Evolutionary conservation across 1,140 invertebrate genomes (phyloP).

Genomic region (Sycophila sp.): DNA sequence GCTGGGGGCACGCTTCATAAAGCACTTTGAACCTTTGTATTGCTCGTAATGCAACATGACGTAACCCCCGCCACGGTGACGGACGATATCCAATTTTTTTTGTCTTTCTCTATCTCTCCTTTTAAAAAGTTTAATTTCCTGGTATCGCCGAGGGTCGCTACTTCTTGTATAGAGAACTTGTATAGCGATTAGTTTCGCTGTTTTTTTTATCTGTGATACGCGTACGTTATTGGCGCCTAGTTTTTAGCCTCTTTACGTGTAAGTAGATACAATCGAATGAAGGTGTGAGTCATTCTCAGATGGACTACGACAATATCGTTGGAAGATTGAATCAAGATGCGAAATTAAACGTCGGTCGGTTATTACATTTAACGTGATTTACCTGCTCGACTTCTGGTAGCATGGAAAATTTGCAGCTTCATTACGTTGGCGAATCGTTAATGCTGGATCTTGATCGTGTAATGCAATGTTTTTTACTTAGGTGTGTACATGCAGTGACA

Average conservation of each 20-base stretch:
- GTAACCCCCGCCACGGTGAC: background rate
- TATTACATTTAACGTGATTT: background rate
- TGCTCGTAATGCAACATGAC: background rate
- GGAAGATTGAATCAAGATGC: conserved; percentile 2
- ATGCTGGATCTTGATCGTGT: too few relatives aligned
- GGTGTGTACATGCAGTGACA: too few relatives aligned
- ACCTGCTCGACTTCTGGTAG: background rate
- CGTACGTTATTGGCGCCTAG: background rate
- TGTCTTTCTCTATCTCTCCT: too few relatives aligned
- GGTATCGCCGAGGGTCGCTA: background rate
- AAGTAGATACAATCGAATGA: too few relatives aligned
- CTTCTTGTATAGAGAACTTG: too few relatives aligned
- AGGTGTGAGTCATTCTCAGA: too few relatives aligned
- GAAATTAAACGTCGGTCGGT: conserved; percentile 2
- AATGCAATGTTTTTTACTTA: too few relatives aligned
- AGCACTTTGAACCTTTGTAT: background rate
- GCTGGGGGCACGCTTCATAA: too few relatives aligned
- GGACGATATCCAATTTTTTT: too few relatives aligned
- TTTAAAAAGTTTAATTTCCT: background rate
- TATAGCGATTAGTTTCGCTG: too few relatives aligned
- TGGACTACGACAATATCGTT: background rate
- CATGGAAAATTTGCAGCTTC: background rate
- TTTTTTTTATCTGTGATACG: background rate
- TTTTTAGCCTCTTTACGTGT: too few relatives aligned
- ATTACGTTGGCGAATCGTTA: background rate